phyloP scores from a whole-genome alignment of 2,888 invertebrate species.

The Drosophila neoperkinsi region DNA sequence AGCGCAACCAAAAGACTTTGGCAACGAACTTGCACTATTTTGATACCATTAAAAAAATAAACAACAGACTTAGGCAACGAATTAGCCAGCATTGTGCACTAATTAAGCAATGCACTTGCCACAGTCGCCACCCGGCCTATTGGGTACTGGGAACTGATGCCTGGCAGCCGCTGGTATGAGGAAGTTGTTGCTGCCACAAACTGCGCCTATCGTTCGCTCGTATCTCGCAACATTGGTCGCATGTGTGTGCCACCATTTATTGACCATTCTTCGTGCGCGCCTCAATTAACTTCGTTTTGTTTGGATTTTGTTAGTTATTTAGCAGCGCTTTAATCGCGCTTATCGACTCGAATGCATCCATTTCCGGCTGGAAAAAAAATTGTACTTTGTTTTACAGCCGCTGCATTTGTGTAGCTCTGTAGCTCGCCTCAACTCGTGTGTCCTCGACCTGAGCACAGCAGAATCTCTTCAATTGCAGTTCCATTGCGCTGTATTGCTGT shows the following conservation, averaged over 20 bases:
- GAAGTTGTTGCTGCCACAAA: constrained; percentile 52
- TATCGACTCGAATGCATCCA: constrained; percentile 52
- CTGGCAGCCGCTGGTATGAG: constrained; percentile 42
- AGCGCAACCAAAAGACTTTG: constrained; percentile 63
- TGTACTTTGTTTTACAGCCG: constrained; percentile 34
- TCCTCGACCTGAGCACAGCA: background rate
- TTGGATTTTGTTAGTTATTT: constrained; percentile 30
- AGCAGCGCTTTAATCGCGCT: constrained; percentile 53
- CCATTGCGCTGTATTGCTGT: constrained; percentile 15
- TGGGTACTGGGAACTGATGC: background rate
- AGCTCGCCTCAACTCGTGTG: background rate
- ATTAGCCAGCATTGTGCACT: constrained; percentile 58
- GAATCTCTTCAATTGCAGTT: constrained; percentile 24
- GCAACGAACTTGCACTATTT: constrained; percentile 63
- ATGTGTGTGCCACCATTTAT: constrained; percentile 45
- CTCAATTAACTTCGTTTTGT: constrained; percentile 32
- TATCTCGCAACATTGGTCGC: constrained; percentile 25
- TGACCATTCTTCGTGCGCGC: constrained; percentile 37
- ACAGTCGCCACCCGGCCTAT: background rate
- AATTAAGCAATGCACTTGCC: constrained; percentile 63
- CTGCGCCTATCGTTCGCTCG: constrained; percentile 42
- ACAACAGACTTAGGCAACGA: constrained; percentile 68
- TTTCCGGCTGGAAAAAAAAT: constrained; percentile 47
- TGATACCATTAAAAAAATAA: background rate
- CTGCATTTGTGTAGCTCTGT: constrained; percentile 13